A percentile compares a stretch with the other conserved stretches of the same genome.
phyloP scores from a whole-genome alignment of 2,797 vertebrate species.

The Todus mexicanus region DNA sequence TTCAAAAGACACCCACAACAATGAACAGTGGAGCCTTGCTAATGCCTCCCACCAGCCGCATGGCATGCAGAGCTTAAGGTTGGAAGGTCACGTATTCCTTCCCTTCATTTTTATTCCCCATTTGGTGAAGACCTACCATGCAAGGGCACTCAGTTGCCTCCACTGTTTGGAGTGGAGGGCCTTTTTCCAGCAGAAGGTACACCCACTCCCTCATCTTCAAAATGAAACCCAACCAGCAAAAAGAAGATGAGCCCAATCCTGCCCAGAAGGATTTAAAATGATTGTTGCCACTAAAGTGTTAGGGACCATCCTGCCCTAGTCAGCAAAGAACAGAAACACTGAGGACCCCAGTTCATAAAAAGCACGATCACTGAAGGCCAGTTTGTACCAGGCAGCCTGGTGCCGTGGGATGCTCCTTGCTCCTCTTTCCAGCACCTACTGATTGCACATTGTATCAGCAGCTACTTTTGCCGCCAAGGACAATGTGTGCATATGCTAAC shows the following conservation, averaged over 20 bases:
- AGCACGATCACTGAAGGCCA: neutral
- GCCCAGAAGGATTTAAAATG: neutral
- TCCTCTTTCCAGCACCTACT: neutral
- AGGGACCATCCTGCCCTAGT: neutral
- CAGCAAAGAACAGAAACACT: neutral
- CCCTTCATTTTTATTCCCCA: neutral
- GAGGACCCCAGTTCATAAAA: neutral
- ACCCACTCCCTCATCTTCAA: neutral
- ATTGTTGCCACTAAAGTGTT: neutral
- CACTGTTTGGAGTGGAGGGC: neutral
- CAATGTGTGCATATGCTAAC: neutral
- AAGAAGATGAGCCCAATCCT: neutral
- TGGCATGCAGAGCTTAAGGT: constrained; percentile 25
- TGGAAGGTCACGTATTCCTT: constrained; percentile 46
- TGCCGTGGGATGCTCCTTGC: neutral
- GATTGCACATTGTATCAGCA: neutral
- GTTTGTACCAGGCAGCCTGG: neutral
- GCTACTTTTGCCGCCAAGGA: neutral
- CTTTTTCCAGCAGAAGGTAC: neutral
- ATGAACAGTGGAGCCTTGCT: constrained; percentile 3
- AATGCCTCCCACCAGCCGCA: constrained; percentile 53
- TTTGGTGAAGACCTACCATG: neutral
- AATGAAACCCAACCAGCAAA: neutral
- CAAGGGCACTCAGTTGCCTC: neutral
- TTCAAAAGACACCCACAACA: constrained; percentile 60